Base-by-base conservation (phyloP, 2,888 invertebrate species). In the Pyrocoelia pectoralis region DNA sequence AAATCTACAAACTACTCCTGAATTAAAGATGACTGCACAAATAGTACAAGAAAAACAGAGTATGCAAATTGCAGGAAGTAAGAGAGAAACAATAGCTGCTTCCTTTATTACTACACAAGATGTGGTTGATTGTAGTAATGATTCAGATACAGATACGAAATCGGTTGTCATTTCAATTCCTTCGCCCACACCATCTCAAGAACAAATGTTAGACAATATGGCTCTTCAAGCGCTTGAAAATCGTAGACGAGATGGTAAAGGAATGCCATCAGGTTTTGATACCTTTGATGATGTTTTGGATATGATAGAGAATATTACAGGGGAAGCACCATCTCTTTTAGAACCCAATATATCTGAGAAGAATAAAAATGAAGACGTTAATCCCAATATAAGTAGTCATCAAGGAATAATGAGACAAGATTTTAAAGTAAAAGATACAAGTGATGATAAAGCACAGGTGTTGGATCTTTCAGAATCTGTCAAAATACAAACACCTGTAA, bases 231-330 rank as follows among this genome's bases (percentile, higher is more conserved):
- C 87, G 53, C 82, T 87, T 62, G 83, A 82, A 68, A 77, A 78
- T 66, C 83, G 85, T 68, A 76, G 85, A 13, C 80, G 84, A 5
- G 86, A 84, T 72, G 84, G 83, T n/a, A 84, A 82, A 68, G 79
- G 81, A 1, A 75, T 76, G 17, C 71, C 77, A 6, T 84, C 85
- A 69, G 86, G 85, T 54, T 87, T 87, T 12, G 89, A 89, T 72
- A 85, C 86, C 0, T 87, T 89, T 51, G 89, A 89, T 71, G 89
- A 90, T 72, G 88, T 90, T 80, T 78, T 90, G 10, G 88, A 89
- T 74, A 89, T 90, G 84, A 82, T 89, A 43, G 89, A 89, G 70
- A 89, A 89, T 67, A 89, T 89, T 33, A 77, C 77, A 10, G 77
- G 77, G 1, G 76, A 78, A 61, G 74, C 76, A 19, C 75, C 77